Percentiles rank a stretch among this genome's conserved stretches.
Conservation (phyloP, 2,797 vertebrate genomes). For the Sebastes vulpes region DNA sequence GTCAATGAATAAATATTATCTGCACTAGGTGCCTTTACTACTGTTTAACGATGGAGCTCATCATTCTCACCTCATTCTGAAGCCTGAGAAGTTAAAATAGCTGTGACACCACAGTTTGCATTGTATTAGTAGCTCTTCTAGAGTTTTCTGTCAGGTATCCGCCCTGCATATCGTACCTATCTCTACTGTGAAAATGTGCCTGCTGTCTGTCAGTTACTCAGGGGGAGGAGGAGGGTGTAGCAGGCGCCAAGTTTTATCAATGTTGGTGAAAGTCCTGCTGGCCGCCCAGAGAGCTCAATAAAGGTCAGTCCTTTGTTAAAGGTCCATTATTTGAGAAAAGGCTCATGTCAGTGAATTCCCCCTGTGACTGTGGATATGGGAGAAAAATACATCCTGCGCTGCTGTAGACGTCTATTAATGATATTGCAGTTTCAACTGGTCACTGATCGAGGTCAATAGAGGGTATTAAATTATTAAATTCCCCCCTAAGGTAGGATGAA, state of each 20-base stretch:
- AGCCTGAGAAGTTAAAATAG: not conserved
- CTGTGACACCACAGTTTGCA: constrained; percentile 8
- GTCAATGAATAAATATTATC: not conserved
- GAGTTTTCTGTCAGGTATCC: constrained; percentile 20
- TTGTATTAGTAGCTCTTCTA: constrained; percentile 10
- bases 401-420: not conserved
- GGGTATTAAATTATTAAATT: constrained; percentile 9
- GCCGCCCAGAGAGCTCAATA: constrained; percentile 30
- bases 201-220: constrained; percentile 23
- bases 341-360: constrained; percentile 39
- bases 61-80: not conserved
- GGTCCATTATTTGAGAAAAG: constrained; percentile 37
- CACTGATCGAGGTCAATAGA: constrained; percentile 3
- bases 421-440: not conserved
- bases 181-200: constrained; percentile 13
- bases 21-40: not conserved
- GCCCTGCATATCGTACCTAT: constrained; percentile 17
- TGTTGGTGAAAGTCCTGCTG: constrained; percentile 31
- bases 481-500: not conserved
- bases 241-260: constrained; percentile 6
- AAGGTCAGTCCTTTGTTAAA: constrained; percentile 57
- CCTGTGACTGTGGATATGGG: not conserved
- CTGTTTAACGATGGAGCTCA: not conserved
- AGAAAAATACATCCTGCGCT: not conserved
- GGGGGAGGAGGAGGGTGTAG: not conserved